Conservation (phyloP, 2,888 invertebrate genomes). For the Stenodema calcarata region DNA sequence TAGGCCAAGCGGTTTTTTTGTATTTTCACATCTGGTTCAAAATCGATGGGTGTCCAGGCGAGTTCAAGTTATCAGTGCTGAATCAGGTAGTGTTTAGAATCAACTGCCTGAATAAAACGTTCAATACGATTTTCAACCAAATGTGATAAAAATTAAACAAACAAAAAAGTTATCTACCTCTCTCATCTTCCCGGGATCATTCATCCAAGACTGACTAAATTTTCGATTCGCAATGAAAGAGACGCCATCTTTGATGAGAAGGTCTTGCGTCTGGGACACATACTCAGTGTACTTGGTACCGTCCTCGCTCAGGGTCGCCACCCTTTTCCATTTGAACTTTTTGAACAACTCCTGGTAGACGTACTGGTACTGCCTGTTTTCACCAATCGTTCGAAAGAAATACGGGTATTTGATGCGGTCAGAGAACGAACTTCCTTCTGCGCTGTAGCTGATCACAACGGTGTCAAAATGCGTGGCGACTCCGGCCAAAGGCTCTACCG, state of each 20-base stretch:
- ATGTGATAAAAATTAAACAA: no score
- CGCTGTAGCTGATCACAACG: conserved; percentile 78
- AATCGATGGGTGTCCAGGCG: no score
- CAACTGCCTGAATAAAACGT: no score
- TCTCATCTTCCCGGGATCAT: conserved; percentile 63
- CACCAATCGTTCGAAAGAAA: conserved; percentile 81
- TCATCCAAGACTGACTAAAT: conserved; percentile 68
- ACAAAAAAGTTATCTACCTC: conserved; percentile 64
- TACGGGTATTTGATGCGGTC: conserved; percentile 76
- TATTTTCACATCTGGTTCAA: no score
- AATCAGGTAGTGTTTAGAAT: no score
- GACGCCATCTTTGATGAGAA: conserved; percentile 70
- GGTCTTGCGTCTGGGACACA: conserved; percentile 73
- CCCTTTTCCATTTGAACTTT: conserved; percentile 71
- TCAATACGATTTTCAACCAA: no score
- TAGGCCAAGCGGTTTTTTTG: no score
- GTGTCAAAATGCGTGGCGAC: conserved; percentile 76
- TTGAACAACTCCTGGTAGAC: conserved; percentile 72
- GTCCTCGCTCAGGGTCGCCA: conserved; percentile 80
- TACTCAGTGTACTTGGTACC: conserved; percentile 81
- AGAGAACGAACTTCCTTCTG: conserved; percentile 76
- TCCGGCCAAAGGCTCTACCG: conserved; percentile 79
- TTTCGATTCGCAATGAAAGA: conserved; percentile 73
- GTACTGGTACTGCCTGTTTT: conserved; percentile 73
- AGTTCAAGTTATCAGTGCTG: no score